A percentile compares a stretch with the other conserved stretches of the same genome.
These are phyloP conservation scores for Bathynomus jamesi DNA, from an alignment of 1,140 invertebrate genomes.

Conservation along the genomic window DNA sequence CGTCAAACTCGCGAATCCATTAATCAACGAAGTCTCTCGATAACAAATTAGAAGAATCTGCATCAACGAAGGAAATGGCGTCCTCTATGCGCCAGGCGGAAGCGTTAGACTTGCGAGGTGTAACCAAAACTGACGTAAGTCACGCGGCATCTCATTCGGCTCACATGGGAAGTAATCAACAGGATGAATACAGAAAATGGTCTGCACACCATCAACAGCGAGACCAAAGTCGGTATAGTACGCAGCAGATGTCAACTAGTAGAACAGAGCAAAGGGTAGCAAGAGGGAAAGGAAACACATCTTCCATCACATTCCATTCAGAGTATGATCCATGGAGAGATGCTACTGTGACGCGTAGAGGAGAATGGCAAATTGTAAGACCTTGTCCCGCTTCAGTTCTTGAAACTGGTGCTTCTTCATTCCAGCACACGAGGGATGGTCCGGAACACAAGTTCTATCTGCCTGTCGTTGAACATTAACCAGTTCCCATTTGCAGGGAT, in stretches of 20 bases:
- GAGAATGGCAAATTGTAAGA: constrained; percentile 34
- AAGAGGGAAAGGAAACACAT: constrained; percentile 22
- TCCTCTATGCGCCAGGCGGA: constrained; percentile 32
- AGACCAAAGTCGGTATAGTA: constrained; percentile 37
- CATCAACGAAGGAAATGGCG: constrained; percentile 32
- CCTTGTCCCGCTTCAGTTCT: constrained; percentile 69
- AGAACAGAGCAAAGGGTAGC: constrained; percentile 42
- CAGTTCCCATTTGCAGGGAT: no score
- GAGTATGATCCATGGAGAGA: constrained; percentile 65
- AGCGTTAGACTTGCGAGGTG: constrained; percentile 29
- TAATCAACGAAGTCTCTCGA: constrained; percentile 20
- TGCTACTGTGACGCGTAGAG: constrained; percentile 54
- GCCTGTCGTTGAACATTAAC: constrained; percentile 42
- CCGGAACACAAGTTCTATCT: constrained; percentile 74
- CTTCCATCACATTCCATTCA: constrained; percentile 37
- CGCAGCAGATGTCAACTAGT: constrained; percentile 58
- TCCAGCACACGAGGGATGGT: constrained; percentile 71
- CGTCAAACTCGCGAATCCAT: not conserved
- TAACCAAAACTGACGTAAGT: constrained; percentile 17
- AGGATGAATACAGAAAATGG: constrained; percentile 33
- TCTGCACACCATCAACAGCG: constrained; percentile 29
- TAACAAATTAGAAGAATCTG: constrained; percentile 21
- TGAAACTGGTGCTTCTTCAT: constrained; percentile 58
- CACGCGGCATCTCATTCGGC: constrained; percentile 4
- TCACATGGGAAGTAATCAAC: constrained; percentile 16